phyloP scores from a whole-genome alignment of 2,888 invertebrate species.

The Yponomeuta plumbellus region DNA sequence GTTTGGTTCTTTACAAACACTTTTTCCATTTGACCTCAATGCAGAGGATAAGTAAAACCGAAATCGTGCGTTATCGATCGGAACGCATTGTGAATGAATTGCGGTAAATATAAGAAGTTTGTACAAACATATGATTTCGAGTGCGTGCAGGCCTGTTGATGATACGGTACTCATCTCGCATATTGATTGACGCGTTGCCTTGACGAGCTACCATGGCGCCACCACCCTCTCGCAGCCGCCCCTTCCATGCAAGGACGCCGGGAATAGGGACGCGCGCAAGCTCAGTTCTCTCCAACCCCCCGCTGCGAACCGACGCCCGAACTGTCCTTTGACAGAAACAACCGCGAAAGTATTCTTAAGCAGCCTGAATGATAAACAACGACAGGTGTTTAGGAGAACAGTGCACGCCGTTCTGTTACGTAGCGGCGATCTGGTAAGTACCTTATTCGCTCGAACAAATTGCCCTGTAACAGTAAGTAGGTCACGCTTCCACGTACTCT shows the following conservation, averaged over 20 bases:
- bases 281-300: conserved; percentile 59
- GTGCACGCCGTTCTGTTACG: conserved; percentile 48
- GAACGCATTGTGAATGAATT: background rate
- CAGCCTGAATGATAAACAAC: conserved; percentile 33
- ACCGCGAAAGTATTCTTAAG: conserved; percentile 46
- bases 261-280: conserved; percentile 73
- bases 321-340: conserved; percentile 14
- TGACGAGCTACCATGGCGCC: conserved; percentile 52
- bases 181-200: conserved; percentile 73
- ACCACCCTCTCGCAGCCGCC: conserved; percentile 65
- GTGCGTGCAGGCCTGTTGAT: conserved; percentile 6
- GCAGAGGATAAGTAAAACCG: background rate
- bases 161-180: conserved; percentile 56
- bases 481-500: conserved; percentile 69
- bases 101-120: background rate
- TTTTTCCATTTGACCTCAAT: background rate
- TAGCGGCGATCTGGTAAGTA: conserved; percentile 44
- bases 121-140: background rate
- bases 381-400: conserved; percentile 54
- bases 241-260: conserved; percentile 69
- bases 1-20: no score
- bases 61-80: background rate
- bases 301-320: conserved; percentile 16
- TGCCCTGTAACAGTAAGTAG: conserved; percentile 41
- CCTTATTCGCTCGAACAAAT: conserved; percentile 24